Base-by-base conservation (phyloP, 2,888 invertebrate genomes). In the Apamea anceps region DNA sequence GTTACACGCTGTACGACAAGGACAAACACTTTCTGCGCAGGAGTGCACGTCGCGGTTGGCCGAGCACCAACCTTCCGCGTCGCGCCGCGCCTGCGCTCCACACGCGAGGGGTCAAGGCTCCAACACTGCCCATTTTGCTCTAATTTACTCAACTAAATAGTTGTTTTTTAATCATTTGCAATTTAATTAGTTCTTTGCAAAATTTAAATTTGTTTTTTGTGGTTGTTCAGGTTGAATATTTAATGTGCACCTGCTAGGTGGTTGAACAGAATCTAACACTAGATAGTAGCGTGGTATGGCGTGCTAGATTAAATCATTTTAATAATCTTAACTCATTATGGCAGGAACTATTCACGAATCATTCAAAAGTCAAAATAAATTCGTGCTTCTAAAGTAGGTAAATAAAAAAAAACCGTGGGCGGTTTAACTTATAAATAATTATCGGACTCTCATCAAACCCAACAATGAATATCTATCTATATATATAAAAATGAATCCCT, bases 11-110 rank as follows among this genome's bases (percentile, higher is more conserved):
- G 91, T 92, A 88, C 87, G 90, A 89, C 96, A 96, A 97, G 96
- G 96, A 96, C 96, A 95, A 93, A 94, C 95, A 93, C 95, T 96
- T 96, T 96, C 96, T 96, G 95, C 96, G 96, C 96, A 95, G 95
- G 96, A 94, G 93, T 93, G 85, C 92, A 94, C 92, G 95, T 94
- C 93, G 89, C 94, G 95, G 93, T 94, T 92, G 95, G 92, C 87
- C 91, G 95, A 90, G 80, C 95, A 90, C 93, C 89, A 92, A 91
- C 92, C 96, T 97, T 97, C 96, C 96, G 96, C 95, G 91, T 96
- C 93, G 93, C 91, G 92, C 92, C 91, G 91, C 90, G 90, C 89
- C 89, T 88, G 89, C 84, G 82, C 87, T 74, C 88, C 90, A 88
- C 90, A 90, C 92, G 90, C 91, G 80, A 91, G 90, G 93, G 94